phyloP scores from a whole-genome alignment of 2,888 invertebrate genomes.

The Pterostichus madidus region DNA sequence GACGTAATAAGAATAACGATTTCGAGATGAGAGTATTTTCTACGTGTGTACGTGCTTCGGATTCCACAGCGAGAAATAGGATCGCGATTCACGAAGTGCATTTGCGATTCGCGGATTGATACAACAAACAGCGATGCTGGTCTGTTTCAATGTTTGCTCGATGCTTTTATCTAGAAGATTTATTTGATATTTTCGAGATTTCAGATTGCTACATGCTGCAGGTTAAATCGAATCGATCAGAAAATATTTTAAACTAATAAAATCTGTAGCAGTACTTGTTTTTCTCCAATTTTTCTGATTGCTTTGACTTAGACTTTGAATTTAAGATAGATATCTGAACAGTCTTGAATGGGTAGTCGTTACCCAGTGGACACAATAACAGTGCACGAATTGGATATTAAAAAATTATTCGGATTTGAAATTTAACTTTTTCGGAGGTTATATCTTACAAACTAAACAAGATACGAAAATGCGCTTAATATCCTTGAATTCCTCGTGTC shows the following conservation, averaged over 20 bases:
- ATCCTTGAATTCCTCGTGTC: too few relatives aligned
- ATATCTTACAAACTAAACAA: too few relatives aligned
- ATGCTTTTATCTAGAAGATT: conserved; percentile 9
- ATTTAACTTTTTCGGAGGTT: too few relatives aligned
- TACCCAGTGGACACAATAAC: too few relatives aligned
- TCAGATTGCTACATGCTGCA: conserved; percentile 26
- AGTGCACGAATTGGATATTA: too few relatives aligned
- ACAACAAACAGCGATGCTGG: conserved; percentile 7
- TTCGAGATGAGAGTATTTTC: conserved; percentile 20
- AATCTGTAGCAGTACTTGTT: conserved; percentile 1
- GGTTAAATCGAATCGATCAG: conserved; percentile 3
- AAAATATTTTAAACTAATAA: conserved; percentile 32
- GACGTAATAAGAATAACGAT: conserved; percentile 47
- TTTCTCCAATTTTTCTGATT: conserved; percentile 13
- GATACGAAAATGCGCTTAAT: background rate
- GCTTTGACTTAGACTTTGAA: background rate
- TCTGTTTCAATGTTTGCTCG: conserved; percentile 28
- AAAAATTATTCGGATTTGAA: too few relatives aligned
- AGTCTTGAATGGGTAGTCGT: too few relatives aligned
- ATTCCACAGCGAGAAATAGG: conserved; percentile 13
- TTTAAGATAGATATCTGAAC: too few relatives aligned
- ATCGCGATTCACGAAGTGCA: conserved; percentile 31
- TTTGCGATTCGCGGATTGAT: conserved; percentile 9
- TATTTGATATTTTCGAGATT: conserved; percentile 20
- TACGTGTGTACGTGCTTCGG: conserved; percentile 28